Evolutionary conservation across 2,888 invertebrate genomes (phyloP).

Genomic region (Tachina fera): DNA sequence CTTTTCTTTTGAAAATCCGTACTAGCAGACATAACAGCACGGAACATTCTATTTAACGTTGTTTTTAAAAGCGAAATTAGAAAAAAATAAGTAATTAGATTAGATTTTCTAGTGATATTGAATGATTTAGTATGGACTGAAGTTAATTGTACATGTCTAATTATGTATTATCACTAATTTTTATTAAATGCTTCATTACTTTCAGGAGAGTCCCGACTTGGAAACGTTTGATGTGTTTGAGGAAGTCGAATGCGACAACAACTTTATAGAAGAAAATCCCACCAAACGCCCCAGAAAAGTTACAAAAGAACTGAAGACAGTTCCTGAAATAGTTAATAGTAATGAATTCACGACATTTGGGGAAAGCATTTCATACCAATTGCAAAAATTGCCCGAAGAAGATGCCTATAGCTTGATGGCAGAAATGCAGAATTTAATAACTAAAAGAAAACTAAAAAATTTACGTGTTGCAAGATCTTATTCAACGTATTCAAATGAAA

Average conservation of each 20-base stretch:
- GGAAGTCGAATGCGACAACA: not conserved
- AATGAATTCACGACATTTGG: constrained; percentile 12
- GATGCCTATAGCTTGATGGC: constrained; percentile 30
- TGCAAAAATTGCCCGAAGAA: constrained; percentile 15
- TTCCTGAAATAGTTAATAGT: not conserved
- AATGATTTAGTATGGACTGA: too few species aligned
- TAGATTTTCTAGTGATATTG: too few species aligned
- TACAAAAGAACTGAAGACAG: not conserved
- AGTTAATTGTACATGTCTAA: too few species aligned
- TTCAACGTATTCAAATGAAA: constrained; percentile 1
- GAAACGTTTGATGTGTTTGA: constrained; percentile 2
- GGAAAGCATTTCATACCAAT: not conserved
- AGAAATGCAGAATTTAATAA: constrained; percentile 19
- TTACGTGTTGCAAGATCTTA: constrained; percentile 69
- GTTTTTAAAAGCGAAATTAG: too few species aligned
- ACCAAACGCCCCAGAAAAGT: not conserved
- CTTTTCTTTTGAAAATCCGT: too few species aligned
- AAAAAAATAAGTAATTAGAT: too few species aligned
- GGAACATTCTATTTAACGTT: too few species aligned
- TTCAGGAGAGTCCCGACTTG: not conserved
- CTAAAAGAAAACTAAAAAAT: constrained; percentile 11
- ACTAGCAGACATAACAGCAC: too few species aligned
- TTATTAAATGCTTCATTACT: too few species aligned
- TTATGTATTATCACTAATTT: too few species aligned
- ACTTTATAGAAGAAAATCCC: not conserved